Conservation (phyloP, 2,113 vertebrate species). For the Peucedramus taeniatus region DNA sequence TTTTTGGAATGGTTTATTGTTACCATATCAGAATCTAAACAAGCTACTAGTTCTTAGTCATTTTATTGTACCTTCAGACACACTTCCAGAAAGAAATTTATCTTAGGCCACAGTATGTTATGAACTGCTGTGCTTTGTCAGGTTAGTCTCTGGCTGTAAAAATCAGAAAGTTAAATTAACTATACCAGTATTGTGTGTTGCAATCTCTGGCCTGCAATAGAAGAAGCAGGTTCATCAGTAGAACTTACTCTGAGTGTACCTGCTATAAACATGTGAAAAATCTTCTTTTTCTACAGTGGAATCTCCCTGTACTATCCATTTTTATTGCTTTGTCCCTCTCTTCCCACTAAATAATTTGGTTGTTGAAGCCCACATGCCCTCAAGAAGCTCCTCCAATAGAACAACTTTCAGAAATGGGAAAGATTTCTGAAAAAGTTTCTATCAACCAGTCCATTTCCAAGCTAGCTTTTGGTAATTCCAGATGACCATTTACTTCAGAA, state of each 20-base stretch:
- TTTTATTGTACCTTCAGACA: background rate
- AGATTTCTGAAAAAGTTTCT: background rate
- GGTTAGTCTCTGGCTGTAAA: background rate
- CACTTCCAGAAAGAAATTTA: background rate
- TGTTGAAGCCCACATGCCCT: background rate
- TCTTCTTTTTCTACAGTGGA: background rate
- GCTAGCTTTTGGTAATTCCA: background rate
- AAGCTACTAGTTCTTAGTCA: background rate
- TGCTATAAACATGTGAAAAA: background rate
- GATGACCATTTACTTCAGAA: background rate
- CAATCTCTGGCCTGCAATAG: background rate
- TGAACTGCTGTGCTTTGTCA: background rate
- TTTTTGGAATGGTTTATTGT: background rate
- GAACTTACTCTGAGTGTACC: background rate
- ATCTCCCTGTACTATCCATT: background rate
- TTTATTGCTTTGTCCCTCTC: background rate
- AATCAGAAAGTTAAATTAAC: background rate
- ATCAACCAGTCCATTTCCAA: background rate
- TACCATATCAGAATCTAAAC: background rate
- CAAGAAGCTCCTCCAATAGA: background rate
- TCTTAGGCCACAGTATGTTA: background rate
- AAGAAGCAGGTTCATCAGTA: background rate
- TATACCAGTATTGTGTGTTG: background rate
- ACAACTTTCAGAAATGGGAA: background rate
- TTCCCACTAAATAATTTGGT: background rate